Evolutionary conservation across 2,888 invertebrate species (phyloP).

Genomic region (Drosophila prostipennis): DNA sequence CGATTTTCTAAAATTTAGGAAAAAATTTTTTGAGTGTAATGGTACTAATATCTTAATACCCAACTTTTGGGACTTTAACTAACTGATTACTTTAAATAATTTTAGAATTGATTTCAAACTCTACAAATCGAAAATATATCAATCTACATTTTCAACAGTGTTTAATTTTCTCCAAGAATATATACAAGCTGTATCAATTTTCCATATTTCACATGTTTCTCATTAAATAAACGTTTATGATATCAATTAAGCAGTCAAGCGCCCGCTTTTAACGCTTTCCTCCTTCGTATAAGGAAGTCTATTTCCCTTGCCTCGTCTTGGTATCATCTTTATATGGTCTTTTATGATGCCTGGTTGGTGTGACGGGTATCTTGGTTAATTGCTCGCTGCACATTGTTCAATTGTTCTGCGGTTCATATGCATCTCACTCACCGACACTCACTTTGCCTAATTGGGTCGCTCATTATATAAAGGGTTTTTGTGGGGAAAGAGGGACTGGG

Average conservation of each 20-base stretch:
- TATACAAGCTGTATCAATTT: not conserved
- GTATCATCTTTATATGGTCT: constrained; percentile 38
- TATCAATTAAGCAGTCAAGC: constrained; percentile 3
- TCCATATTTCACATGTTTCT: not conserved
- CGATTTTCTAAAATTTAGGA: too few relatives aligned
- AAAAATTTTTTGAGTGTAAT: too few relatives aligned
- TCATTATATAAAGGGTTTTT: constrained; percentile 66
- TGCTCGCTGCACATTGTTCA: constrained; percentile 71
- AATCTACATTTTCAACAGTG: too few relatives aligned
- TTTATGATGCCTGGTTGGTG: constrained; percentile 45
- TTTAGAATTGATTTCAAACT: not conserved
- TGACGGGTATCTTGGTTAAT: constrained; percentile 56
- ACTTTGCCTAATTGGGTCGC: constrained; percentile 83
- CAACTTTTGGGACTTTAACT: too few relatives aligned
- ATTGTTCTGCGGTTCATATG: constrained; percentile 81
- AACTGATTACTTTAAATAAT: not conserved
- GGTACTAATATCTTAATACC: too few relatives aligned
- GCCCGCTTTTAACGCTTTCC: not conserved
- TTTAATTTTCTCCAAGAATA: too few relatives aligned
- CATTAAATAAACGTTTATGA: not conserved
- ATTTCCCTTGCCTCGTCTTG: constrained; percentile 6
- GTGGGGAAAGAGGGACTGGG: constrained; percentile 12
- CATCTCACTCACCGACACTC: constrained; percentile 67
- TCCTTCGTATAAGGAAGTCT: constrained; percentile 14
- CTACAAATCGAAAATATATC: too few relatives aligned